phyloP scores from a whole-genome alignment of 2,888 invertebrate genomes.

The Uropetala carovei region DNA sequence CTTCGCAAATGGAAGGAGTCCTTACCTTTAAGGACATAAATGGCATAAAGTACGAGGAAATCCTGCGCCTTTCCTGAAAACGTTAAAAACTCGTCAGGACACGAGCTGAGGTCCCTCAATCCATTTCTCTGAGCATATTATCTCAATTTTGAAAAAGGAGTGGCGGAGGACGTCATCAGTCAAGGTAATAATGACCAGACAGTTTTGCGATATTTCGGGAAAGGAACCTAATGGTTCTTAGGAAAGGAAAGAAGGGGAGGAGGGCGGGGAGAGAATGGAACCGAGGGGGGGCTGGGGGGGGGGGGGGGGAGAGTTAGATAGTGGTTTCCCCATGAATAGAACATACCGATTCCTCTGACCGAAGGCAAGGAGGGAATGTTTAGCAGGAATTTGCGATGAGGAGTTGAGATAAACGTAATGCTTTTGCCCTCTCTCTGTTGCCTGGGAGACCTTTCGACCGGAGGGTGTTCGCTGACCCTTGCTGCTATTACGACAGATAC shows the following conservation, averaged over 20 bases:
- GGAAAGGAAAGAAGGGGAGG: too few relatives aligned
- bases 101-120: too few relatives aligned
- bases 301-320: background rate
- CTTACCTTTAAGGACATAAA: too few relatives aligned
- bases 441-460: constrained; percentile 18
- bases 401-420: constrained; percentile 6
- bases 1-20: too few relatives aligned
- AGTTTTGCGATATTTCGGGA: background rate
- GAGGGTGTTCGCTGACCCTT: constrained; percentile 44
- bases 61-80: background rate
- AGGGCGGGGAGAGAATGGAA: too few relatives aligned
- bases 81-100: background rate
- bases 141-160: background rate
- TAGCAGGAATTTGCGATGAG: constrained; percentile 38
- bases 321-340: background rate
- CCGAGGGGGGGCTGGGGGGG: background rate
- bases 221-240: too few relatives aligned
- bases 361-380: background rate
- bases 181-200: background rate
- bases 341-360: background rate
- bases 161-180: background rate
- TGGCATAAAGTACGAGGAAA: background rate
- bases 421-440: background rate
- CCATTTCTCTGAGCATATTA: background rate
- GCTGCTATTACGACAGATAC: constrained; percentile 26